Base-by-base conservation (phyloP, 1,140 invertebrate genomes). In the Amphibalanus amphitrite region DNA sequence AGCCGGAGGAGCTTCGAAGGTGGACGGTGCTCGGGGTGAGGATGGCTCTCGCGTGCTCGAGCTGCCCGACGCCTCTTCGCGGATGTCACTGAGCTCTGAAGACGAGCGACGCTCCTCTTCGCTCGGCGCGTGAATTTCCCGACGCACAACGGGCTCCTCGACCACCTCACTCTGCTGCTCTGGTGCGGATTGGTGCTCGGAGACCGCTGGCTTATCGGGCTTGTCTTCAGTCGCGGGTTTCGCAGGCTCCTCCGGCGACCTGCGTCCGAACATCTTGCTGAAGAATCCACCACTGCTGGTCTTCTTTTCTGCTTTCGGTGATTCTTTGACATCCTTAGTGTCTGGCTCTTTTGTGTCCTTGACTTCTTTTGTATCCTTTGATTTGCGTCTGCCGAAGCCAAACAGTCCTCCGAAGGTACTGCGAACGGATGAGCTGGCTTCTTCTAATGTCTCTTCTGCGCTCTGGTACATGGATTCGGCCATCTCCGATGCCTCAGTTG, bases 211-310 rank as follows among this genome's bases (percentile, higher is more conserved):
- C 10, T 59, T 59, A 8, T 38, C 47, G 47, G 47, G 13, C 38
- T 17, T 38, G 17, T 23, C 47, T 20, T 13, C 47, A 23, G 47
- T 15, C 47, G 47, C 10, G 6, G 17, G 13, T 59, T 59, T 59
- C 13, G 47, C 10, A 8, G 10, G 13, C 47, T 59, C 47, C 47
- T 59, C 47, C 47, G 47, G 47, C 13, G 47, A 59, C 17, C 20
- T 6, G 67, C 26, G n/a, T 64, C 71, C 29, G 26, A 67, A 29
- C 59, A 29, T 71, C 76, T 77, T 40, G 70, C 69, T 0, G 72
- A 29, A 38, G 72, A 30, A 67, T 70, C 29, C 71, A 69, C 69
- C 30, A 64, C 67, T 33, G 74, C 67, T 33, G 74, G 47, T 67
- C 29, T 38, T 29, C 29, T 59, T 67, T 30, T 29, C 67, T 26